Evolutionary conservation across 2,888 invertebrate genomes (phyloP).

Genomic region (Taenaris catops): DNA sequence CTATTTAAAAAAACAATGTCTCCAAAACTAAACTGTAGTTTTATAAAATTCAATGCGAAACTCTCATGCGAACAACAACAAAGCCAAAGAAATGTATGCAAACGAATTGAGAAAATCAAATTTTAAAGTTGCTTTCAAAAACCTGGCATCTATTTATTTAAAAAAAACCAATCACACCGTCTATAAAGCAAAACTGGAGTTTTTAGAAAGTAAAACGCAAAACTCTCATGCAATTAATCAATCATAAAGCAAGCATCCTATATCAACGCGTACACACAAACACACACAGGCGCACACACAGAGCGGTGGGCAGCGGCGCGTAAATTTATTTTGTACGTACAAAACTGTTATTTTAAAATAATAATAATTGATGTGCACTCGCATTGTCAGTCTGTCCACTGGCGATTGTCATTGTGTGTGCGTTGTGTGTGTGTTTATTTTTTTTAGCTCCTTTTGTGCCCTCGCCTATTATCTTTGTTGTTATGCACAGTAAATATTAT

Average conservation of each 20-base stretch:
- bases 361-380: conserved; percentile 69
- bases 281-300: too few relatives aligned
- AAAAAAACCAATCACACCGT: conserved; percentile 23
- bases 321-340: conserved; percentile 75
- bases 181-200: conserved; percentile 35
- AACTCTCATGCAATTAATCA: conserved; percentile 46
- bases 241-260: conserved; percentile 61
- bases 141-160: too few relatives aligned
- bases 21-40: too few relatives aligned
- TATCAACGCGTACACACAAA: conserved; percentile 34
- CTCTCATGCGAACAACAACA: too few relatives aligned
- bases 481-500: conserved; percentile 5
- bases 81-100: too few relatives aligned
- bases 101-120: too few relatives aligned
- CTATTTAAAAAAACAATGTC: too few relatives aligned
- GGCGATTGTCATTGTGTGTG: conserved; percentile 60
- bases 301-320: conserved; percentile 52
- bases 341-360: conserved; percentile 79
- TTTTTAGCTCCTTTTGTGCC: conserved; percentile 57
- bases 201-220: conserved; percentile 47
- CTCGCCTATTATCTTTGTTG: conserved; percentile 37
- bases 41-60: too few relatives aligned
- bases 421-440: too few relatives aligned
- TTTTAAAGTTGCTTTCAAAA: too few relatives aligned
- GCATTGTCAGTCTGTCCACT: conserved; percentile 44